Evolutionary conservation across 2,797 vertebrate genomes (phyloP), one percentile per base, ranked within the genome.

Genomic region (Sebastes dallii): DNA sequence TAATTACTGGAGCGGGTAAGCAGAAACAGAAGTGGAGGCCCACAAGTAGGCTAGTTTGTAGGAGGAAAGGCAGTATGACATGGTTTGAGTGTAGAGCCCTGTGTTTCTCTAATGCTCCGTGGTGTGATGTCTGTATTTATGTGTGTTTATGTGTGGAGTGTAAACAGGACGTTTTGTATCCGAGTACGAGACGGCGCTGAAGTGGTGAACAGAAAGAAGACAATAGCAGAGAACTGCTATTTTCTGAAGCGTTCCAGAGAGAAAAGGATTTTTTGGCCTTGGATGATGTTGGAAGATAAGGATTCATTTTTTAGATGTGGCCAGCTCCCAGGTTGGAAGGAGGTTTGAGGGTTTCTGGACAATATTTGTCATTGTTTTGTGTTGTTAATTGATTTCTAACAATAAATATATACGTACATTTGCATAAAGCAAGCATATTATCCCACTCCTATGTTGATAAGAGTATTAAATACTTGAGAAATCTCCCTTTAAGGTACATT

Each of bases 111-210:
- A 8, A 42, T 18, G 54, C 54, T 66, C 16, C 59, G 46, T 27
- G 24, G 25, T 58, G 68, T n/a, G 6, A 39, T n/a, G 68, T 56
- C 66, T 71, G 55, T 78, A 59, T 70, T 52, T 54, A 54, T 52
- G 36, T 46, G 52, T 78, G 59, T 69, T 52, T 54, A 54, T 52
- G 50, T 46, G 52, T 3, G 6, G 36, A 66, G 82, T 16, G 46
- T 75, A 75, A 84, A 82, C 76, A 85, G 25, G 46, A 50, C 32
- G 25, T 56, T 69, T 72, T 68, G 52, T 60, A 64, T 75, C 39
- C 3, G 46, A 58, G 62, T n/a, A 71, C 1, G 2, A 56, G 29
- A 32, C 29, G 1, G 9, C 1, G 2, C 60, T 42, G 25, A 77
- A 42, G 55, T 11, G 16, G 22, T 62, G 9, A 56, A 68, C 32